Base-by-base conservation (phyloP, 2,113 vertebrate species). In the Nycticryphes semicollaris region DNA sequence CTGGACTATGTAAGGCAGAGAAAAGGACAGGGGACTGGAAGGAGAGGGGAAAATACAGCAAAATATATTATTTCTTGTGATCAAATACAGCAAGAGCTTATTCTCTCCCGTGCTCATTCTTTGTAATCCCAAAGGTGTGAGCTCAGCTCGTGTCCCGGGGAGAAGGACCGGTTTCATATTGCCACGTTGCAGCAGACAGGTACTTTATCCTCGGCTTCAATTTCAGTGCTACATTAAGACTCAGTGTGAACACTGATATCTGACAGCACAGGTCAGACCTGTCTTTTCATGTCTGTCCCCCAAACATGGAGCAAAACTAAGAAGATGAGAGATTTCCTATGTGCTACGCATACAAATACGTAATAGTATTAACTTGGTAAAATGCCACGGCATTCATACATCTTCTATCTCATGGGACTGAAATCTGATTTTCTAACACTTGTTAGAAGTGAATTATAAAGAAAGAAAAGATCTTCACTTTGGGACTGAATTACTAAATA, bases 391-490 rank as follows among this genome's bases (percentile, higher is more conserved):
- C 94, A 60, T 89, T 95, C 97, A 94, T 89, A 93, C 80, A 43
- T 83, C 79, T 90, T 56, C 2, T 60, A 94, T 94, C 97, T 94
- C 91, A 3, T 7, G 60, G 93, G 97, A 95, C 75, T 92, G 84
- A 97, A 97, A 98, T 93, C 93, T 96, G 97, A 98, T 96, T 97
- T 96, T 97, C 45, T 91, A 96, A 96, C 89, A 87, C 95, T 96
- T 94, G 95, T 97, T 97, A 97, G 90, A 97, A 97, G 73, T 94
- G 96, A 98, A 96, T 97, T 97, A 96, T 86, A 96, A 94, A 95
- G 96, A 87, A 96, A 95, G 89, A 95, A 95, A 89, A 96, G 96
- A 96, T 95, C 93, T 96, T 96, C 92, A 95, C 94, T 96, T 91
- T 79, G 90, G 84, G 84, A 89, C 83, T 94, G 90, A 96, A 97